A percentile compares a stretch with the other conserved stretches of the same genome.
Conservation (phyloP, 2,113 vertebrate species). For the Corythoichthys haematopterus region DNA sequence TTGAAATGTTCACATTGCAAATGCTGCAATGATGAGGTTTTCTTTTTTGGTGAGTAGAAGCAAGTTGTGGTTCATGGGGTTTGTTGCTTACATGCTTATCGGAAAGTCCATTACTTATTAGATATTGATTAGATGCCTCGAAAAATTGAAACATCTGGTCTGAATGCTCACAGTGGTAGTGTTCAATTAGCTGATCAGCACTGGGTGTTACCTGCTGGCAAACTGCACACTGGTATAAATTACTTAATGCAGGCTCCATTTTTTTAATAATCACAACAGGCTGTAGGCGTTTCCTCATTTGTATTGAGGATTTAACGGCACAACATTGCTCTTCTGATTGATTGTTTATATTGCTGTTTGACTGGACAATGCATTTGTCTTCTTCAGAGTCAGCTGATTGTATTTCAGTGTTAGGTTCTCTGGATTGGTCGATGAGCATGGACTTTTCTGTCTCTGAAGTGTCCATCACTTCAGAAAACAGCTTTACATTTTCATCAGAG, state of each 20-base stretch:
- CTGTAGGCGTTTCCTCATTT: constrained; percentile 55
- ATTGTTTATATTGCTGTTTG: neutral
- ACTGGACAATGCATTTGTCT: neutral
- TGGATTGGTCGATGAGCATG: constrained; percentile 16
- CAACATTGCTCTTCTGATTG: constrained; percentile 7
- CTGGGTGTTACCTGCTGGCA: constrained; percentile 49
- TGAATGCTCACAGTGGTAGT: constrained; percentile 56
- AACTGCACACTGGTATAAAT: constrained; percentile 47
- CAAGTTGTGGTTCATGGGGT: neutral
- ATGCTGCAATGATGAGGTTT: constrained; percentile 35
- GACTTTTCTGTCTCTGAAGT: constrained; percentile 16
- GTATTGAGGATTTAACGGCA: constrained; percentile 29
- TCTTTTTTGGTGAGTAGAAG: constrained; percentile 3
- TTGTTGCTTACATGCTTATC: constrained; percentile 49
- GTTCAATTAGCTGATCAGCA: constrained; percentile 63
- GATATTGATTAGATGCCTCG: constrained; percentile 52
- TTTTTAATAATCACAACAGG: constrained; percentile 66
- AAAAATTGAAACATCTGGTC: constrained; percentile 50
- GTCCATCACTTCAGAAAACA: constrained; percentile 22
- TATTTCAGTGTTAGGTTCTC: constrained; percentile 44
- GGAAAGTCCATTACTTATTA: constrained; percentile 29
- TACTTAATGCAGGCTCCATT: constrained; percentile 16
- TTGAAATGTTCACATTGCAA: constrained; percentile 53
- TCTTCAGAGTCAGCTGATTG: constrained; percentile 37
- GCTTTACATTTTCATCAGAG: constrained; percentile 27